These are phyloP conservation scores for Acromyrmex echinatior DNA, from an alignment of 1,140 invertebrate genomes.

Conservation along the genomic window DNA sequence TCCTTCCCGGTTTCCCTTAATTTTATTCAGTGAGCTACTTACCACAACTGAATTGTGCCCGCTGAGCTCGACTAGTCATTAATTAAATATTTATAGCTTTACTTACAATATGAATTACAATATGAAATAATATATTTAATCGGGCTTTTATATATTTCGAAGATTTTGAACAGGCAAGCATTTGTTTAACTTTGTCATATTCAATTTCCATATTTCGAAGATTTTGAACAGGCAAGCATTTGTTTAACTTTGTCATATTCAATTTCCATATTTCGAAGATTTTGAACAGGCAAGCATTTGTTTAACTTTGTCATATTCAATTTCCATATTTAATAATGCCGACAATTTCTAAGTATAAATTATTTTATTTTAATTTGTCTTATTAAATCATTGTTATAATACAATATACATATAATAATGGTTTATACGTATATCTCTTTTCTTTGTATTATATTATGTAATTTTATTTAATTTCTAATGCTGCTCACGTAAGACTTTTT, in stretches of 20 bases:
- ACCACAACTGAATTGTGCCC: constrained; percentile 6
- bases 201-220: background rate
- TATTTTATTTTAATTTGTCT: background rate
- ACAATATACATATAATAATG: background rate
- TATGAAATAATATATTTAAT: constrained; percentile 17
- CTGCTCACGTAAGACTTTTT: background rate
- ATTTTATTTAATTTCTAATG: background rate
- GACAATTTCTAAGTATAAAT: background rate
- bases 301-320: background rate
- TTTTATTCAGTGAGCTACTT: constrained; percentile 24
- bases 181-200: background rate
- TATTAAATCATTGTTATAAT: background rate
- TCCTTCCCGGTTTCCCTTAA: background rate
- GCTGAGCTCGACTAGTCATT: background rate
- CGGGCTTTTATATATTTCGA: background rate
- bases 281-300: background rate
- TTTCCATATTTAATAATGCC: background rate
- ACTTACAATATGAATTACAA: background rate
- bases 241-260: background rate
- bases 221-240: background rate
- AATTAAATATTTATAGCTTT: constrained; percentile 44
- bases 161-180: background rate
- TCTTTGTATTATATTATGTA: background rate
- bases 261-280: background rate
- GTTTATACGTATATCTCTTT: background rate